These are phyloP conservation scores for Chironex yamaguchii DNA, from an alignment of 30 jellyfish, hydroid and myxozoan species.

Conservation along the genomic window DNA sequence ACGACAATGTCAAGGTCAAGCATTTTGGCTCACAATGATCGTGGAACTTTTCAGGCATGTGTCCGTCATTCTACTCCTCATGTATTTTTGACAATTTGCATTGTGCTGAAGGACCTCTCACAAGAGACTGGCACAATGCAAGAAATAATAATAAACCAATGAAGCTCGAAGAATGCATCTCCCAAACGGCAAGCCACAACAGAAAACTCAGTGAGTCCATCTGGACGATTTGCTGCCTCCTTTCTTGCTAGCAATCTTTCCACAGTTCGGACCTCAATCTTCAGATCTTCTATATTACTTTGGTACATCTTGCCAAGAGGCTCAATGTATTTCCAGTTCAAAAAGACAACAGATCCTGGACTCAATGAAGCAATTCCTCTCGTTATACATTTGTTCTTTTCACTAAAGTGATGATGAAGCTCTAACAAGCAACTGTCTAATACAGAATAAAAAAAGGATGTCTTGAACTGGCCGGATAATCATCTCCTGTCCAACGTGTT, in stretches of 20 bases:
- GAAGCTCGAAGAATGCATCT: slow-evolving; percentile 7
- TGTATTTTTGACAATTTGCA: slow-evolving; percentile 1
- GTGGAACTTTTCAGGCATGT: not conserved
- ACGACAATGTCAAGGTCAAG: not conserved
- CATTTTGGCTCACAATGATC: slow-evolving; percentile 7
- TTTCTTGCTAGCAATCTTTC: slow-evolving; percentile 19
- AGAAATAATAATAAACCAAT: not conserved
- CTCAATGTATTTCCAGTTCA: too few relatives aligned
- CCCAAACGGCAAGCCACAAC: not conserved
- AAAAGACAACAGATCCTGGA: too few relatives aligned
- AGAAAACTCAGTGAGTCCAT: slow-evolving; percentile 7
- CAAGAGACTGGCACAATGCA: too few relatives aligned
- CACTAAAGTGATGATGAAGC: too few relatives aligned
- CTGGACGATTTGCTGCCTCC: not conserved
- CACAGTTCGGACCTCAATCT: slow-evolving; percentile 18
- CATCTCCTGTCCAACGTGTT: too few relatives aligned
- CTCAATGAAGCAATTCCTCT: too few relatives aligned
- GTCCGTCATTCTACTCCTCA: slow-evolving; percentile 13
- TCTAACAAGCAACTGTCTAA: too few relatives aligned
- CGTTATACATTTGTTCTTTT: too few relatives aligned
- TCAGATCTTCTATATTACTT: not conserved
- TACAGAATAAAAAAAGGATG: too few relatives aligned
- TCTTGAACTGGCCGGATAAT: too few relatives aligned
- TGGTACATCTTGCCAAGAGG: too few relatives aligned
- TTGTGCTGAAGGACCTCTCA: slow-evolving; percentile 1